These are phyloP conservation scores for Stomatorhinus walkeri DNA, from an alignment of 2,797 vertebrate genomes.

Conservation along the genomic window DNA sequence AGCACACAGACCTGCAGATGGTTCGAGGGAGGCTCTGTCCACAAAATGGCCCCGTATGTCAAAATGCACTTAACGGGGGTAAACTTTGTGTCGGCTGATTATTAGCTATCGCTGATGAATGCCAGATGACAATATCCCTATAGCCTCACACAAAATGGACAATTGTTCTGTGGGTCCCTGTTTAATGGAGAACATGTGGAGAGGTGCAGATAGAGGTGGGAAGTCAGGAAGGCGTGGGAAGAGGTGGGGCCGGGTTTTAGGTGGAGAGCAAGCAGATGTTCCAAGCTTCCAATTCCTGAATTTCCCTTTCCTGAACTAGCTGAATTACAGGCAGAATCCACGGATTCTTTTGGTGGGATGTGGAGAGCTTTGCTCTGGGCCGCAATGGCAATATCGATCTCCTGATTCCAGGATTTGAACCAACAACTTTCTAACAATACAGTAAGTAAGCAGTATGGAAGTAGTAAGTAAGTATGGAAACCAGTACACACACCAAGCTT, in stretches of 20 bases:
- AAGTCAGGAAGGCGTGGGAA: background rate
- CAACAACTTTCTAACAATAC: background rate
- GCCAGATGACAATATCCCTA: conserved; percentile 28
- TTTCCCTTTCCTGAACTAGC: background rate
- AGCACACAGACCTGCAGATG: background rate
- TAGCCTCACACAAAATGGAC: conserved; percentile 23
- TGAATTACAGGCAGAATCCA: background rate
- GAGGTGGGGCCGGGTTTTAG: background rate
- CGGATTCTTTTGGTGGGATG: background rate
- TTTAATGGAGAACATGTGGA: conserved; percentile 32
- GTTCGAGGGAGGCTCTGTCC: background rate
- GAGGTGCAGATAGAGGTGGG: conserved; percentile 9
- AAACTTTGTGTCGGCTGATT: conserved; percentile 16
- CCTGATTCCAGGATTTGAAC: background rate
- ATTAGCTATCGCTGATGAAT: conserved; percentile 30
- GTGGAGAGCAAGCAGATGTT: conserved; percentile 1
- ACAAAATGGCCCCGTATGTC: background rate
- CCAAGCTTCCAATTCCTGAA: background rate
- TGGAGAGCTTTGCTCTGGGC: background rate
- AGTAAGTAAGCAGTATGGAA: background rate
- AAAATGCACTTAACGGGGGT: conserved; percentile 16
- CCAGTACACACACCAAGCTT: background rate
- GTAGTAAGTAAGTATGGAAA: background rate
- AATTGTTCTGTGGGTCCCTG: conserved; percentile 33
- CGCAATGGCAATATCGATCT: background rate